These are phyloP conservation scores for Plagiodera versicolora DNA, from an alignment of 2,888 invertebrate genomes.

Conservation along the genomic window DNA sequence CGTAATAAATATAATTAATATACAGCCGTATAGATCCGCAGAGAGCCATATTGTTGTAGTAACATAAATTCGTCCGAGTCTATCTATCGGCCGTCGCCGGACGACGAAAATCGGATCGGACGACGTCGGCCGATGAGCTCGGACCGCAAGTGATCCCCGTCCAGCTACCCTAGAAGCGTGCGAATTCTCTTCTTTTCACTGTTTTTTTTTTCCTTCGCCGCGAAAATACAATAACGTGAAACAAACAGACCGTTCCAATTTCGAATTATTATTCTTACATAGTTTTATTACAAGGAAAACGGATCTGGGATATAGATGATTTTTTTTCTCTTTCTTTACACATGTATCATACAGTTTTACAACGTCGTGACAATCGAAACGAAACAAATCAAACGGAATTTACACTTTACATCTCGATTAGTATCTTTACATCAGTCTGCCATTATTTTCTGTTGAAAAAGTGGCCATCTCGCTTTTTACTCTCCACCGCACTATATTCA, in stretches of 20 bases:
- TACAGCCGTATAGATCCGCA: conserved; percentile 54
- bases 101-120: conserved; percentile 16
- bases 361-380: conserved; percentile 51
- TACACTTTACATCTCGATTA: conserved; percentile 57
- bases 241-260: conserved; percentile 39
- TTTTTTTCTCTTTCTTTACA: conserved; percentile 51
- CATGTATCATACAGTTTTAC: conserved; percentile 55
- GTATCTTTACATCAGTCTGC: conserved; percentile 58
- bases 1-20: conserved; percentile 53
- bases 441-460: conserved; percentile 43
- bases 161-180: conserved; percentile 55
- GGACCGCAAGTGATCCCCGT: conserved; percentile 56
- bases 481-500: conserved; percentile 42
- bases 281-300: conserved; percentile 50
- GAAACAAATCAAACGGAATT: no score
- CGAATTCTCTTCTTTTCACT: no score
- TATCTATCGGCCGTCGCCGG: conserved; percentile 18
- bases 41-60: conserved; percentile 44
- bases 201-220: no score
- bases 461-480: conserved; percentile 44
- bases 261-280: conserved; percentile 40
- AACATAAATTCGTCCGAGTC: conserved; percentile 19
- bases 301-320: conserved; percentile 49
- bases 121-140: conserved; percentile 23
- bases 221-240: conserved; percentile 33